phyloP scores from a whole-genome alignment of 2,888 invertebrate genomes.

The Orgyia antiqua region DNA sequence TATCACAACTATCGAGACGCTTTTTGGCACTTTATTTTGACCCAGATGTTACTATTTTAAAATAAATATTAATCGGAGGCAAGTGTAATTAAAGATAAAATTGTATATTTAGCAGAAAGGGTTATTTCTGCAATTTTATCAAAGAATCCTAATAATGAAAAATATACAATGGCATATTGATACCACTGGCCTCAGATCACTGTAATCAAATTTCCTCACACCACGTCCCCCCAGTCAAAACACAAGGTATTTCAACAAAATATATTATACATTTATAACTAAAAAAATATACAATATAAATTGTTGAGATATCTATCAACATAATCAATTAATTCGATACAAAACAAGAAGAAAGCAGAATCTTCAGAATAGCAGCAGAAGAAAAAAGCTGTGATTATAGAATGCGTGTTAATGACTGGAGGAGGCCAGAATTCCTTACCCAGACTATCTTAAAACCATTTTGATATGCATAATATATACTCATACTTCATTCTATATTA shows the following conservation, averaged over 20 bases:
- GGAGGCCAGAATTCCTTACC: conserved; percentile 39
- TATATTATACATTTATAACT: conserved; percentile 15
- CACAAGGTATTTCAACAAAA: conserved; percentile 41
- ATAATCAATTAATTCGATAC: conserved; percentile 2
- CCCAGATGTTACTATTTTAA: conserved; percentile 11
- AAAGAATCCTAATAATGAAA: too few relatives aligned
- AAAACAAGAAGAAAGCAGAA: conserved; percentile 38
- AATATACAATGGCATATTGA: too few relatives aligned
- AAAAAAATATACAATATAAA: conserved; percentile 8
- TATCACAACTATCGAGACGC: conserved; percentile 19
- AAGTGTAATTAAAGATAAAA: too few relatives aligned
- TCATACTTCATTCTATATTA: conserved; percentile 3
- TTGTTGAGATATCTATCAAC: conserved; percentile 40
- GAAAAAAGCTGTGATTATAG: conserved; percentile 47
- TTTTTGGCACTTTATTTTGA: conserved; percentile 23
- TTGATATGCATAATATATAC: too few relatives aligned
- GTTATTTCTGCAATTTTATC: too few relatives aligned
- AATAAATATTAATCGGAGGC: conserved; percentile 10
- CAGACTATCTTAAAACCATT: conserved; percentile 1
- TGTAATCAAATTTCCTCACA: conserved; percentile 44
- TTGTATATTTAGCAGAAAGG: too few relatives aligned
- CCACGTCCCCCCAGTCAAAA: conserved; percentile 67
- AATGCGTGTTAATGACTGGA: conserved; percentile 58
- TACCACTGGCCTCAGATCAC: too few relatives aligned
- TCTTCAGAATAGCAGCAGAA: conserved; percentile 42